phyloP scores from a whole-genome alignment of 1,140 invertebrate species.

The Caenorhabditis elegans region WBcel235 BX284606.5:3874501-3875000 shows the following conservation, averaged over 20 bases:
- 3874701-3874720: neutral
- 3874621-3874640: neutral
- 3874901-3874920: too few relatives aligned
- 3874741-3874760: neutral
- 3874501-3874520: too few relatives aligned
- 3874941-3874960: too few relatives aligned
- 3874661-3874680: neutral
- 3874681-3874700: neutral
- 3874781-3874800: slow-evolving; percentile 12
- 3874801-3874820: neutral
- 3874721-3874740: neutral
- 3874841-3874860: neutral
- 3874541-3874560: neutral
- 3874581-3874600: slow-evolving; percentile 12
- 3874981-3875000: too few relatives aligned
- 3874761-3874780: neutral
- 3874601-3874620: slow-evolving; percentile 17
- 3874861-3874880: too few relatives aligned
- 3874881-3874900: too few relatives aligned
- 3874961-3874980: too few relatives aligned
- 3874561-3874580: neutral
- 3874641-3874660: neutral
- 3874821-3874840: slow-evolving; percentile 28
- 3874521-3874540: too few relatives aligned
- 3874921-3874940: too few relatives aligned